A percentile compares a stretch with the other conserved stretches of the same genome.
Conservation (phyloP, 2,113 vertebrate species). For the Nasalis larvatus region DNA sequence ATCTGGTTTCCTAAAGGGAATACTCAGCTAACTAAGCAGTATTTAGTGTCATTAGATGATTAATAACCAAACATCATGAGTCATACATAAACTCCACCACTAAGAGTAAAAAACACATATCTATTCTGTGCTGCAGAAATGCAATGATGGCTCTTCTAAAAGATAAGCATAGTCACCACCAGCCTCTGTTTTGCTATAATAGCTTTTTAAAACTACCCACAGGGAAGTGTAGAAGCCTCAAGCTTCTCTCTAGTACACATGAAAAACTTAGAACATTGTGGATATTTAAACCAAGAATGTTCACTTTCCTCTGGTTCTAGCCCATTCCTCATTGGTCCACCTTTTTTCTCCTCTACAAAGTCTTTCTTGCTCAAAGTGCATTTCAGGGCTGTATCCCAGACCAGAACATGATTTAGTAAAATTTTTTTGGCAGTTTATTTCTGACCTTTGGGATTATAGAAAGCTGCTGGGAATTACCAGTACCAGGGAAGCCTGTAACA, state of each 20-base stretch:
- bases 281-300: neutral
- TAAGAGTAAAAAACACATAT: neutral
- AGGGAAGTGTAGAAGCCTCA: neutral
- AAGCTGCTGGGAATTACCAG: neutral
- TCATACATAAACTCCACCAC: neutral
- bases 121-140: neutral
- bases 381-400: constrained; percentile 12
- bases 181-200: neutral
- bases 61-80: constrained; percentile 31
- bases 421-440: constrained; percentile 24
- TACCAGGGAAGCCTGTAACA: neutral
- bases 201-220: neutral
- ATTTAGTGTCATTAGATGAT: constrained; percentile 46
- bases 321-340: neutral
- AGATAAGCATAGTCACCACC: neutral
- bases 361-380: neutral
- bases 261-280: neutral
- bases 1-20: constrained; percentile 61
- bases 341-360: neutral
- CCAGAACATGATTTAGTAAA: constrained; percentile 18
- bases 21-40: constrained; percentile 1
- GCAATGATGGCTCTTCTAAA: neutral
- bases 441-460: constrained; percentile 13
- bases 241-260: neutral
- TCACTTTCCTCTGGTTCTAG: neutral